Conservation (phyloP, 1,140 invertebrate genomes). For the Cecropterus lyciades region DNA sequence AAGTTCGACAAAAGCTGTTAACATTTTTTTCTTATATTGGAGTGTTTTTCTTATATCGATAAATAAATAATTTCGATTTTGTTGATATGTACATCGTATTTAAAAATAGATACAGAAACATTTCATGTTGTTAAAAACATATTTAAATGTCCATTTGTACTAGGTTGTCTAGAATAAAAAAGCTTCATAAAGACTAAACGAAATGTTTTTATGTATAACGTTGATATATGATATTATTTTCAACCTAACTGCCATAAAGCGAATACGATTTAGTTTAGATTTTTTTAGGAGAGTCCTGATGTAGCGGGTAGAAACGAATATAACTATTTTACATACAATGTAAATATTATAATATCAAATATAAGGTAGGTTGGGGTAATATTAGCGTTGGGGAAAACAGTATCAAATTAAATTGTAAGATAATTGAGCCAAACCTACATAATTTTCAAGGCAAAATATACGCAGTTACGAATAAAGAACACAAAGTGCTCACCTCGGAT, state of each 20-base stretch:
- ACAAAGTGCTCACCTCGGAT: no score
- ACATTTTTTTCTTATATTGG: no score
- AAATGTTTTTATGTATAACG: neutral
- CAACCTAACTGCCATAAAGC: conserved; percentile 48
- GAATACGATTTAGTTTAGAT: conserved; percentile 47
- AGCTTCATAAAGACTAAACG: conserved; percentile 22
- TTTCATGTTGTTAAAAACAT: neutral
- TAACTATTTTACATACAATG: conserved; percentile 40
- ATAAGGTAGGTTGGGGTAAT: conserved; percentile 2
- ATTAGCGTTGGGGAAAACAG: no score
- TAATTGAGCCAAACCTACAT: no score
- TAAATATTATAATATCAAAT: conserved; percentile 56
- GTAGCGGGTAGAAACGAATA: conserved; percentile 23
- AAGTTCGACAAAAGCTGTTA: no score
- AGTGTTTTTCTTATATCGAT: no score
- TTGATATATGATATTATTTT: conserved; percentile 10
- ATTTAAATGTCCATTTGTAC: neutral
- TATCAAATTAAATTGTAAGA: no score
- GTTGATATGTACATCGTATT: no score
- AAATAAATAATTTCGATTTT: no score
- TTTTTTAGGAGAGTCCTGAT: conserved; percentile 42
- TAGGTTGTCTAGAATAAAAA: neutral
- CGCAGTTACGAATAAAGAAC: no score
- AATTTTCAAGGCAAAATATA: no score
- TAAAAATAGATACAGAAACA: no score